Base-by-base conservation (phyloP, 2,888 invertebrate species). In the Lydus trimaculatus region DNA sequence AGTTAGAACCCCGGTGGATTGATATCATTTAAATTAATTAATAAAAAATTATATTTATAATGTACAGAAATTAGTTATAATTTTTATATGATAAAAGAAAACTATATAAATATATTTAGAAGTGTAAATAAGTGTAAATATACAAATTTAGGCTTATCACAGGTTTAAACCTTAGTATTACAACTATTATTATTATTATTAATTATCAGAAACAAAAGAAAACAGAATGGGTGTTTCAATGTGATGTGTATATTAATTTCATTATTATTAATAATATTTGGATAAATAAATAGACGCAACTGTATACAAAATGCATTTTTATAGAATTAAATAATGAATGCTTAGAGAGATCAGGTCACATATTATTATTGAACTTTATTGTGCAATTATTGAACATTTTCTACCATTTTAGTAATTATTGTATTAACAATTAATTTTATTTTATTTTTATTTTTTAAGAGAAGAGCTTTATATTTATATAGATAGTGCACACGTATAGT, bases 21-120 rank as follows among this genome's bases (percentile, higher is more conserved):
- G 43, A 69, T 66, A 66, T 70, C 64, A 70, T 62, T 66, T 70
- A 39, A 58, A 61, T 56, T 67, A 65, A 66, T 64, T n/a, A n/a
- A n/a, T n/a, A n/a, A n/a, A 65, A 67, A 67, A 65, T 65, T 65
- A 71, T 69, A 69, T 71, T 71, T 71, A 69, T 71, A 66, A 69
- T 71, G 71, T 71, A 71, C 69, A 71, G 71, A 69, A 66, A 71
- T 70, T 70, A 70, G 67, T 65, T 67, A 43, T 70, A 52, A 13
- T 52, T 52, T 52, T 52, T 23, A 52, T 48, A 48, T 48, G 11
- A 48, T 20, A 48, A 20, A 20, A 48, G 5, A 7, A 48, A 17
- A 64, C 63, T 61, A 65, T 58, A 58, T 28, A 66, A 15, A 59
- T 61, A 60, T 56, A 61, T 62, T 11, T 25, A 25, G 7, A 28